Conservation (phyloP, 2,888 invertebrate genomes). For the Cabera pusaria region DNA sequence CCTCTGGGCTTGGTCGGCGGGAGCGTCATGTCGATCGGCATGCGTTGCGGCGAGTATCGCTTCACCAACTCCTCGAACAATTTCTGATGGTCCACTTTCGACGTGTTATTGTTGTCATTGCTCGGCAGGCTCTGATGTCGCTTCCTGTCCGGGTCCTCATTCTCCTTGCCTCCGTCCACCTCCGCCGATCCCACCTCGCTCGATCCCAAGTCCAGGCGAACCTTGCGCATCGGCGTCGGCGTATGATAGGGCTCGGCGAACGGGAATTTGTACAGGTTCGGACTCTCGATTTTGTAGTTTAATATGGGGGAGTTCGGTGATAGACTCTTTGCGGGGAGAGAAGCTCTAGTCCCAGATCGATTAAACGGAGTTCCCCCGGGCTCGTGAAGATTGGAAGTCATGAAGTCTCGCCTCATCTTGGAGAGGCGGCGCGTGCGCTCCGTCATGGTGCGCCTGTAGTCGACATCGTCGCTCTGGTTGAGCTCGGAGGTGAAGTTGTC, state of each 20-base stretch:
- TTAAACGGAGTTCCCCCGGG: constrained; percentile 62
- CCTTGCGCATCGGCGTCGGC: constrained; percentile 67
- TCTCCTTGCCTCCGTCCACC: constrained; percentile 58
- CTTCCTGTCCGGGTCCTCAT: constrained; percentile 53
- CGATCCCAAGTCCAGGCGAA: constrained; percentile 60
- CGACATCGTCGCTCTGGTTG: constrained; percentile 73
- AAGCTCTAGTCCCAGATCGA: constrained; percentile 65
- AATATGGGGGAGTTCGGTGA: constrained; percentile 40
- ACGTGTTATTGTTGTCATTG: constrained; percentile 43
- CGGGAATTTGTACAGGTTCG: constrained; percentile 76
- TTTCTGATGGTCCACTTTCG: constrained; percentile 70
- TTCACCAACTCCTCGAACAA: constrained; percentile 72
- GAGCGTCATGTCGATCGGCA: constrained; percentile 72
- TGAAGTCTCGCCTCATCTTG: constrained; percentile 69
- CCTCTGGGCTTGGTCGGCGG: constrained; percentile 72
- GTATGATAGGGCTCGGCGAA: constrained; percentile 77
- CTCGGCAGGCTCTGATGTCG: constrained; percentile 60
- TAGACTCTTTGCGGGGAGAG: constrained; percentile 61
- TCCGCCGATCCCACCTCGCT: constrained; percentile 59
- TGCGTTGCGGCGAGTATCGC: constrained; percentile 74
- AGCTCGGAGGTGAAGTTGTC: constrained; percentile 74
- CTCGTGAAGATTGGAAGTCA: constrained; percentile 73
- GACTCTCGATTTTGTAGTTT: constrained; percentile 74
- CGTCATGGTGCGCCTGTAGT: constrained; percentile 70
- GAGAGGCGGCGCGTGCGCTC: constrained; percentile 72